These are phyloP conservation scores for Oscheius sp. DNA, from an alignment of 2,888 invertebrate genomes.

Conservation along the genomic window DNA sequence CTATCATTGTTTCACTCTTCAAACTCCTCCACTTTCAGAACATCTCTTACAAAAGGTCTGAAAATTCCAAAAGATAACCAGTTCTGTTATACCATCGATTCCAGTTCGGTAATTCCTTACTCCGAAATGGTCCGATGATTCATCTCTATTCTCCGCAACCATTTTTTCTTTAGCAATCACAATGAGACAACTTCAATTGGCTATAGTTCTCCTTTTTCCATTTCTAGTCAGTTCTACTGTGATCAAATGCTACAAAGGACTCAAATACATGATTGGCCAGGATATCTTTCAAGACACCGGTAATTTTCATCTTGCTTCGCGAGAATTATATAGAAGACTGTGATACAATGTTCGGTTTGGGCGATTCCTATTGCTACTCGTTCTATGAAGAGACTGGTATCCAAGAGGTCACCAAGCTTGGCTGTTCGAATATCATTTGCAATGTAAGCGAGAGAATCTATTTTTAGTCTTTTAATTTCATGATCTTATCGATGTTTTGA, in stretches of 20 bases:
- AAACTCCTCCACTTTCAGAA: too few relatives aligned
- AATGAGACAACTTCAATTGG: background rate
- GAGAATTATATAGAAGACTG: conserved; percentile 44
- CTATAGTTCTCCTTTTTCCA: background rate
- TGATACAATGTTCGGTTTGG: conserved; percentile 40
- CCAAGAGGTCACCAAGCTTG: conserved; percentile 54
- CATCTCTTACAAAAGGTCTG: too few relatives aligned
- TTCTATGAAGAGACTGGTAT: conserved; percentile 50
- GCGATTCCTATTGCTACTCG: conserved; percentile 55
- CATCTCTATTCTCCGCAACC: too few relatives aligned
- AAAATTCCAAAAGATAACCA: too few relatives aligned
- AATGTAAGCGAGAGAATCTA: too few relatives aligned
- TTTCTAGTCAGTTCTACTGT: background rate
- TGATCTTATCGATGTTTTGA: too few relatives aligned
- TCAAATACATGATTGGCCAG: conserved; percentile 49
- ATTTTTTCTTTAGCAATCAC: background rate
- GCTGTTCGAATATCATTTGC: conserved; percentile 54
- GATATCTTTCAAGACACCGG: conserved; percentile 47
- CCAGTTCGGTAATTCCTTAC: too few relatives aligned
- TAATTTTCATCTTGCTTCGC: too few relatives aligned
- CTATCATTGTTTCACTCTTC: background rate
- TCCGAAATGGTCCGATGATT: too few relatives aligned
- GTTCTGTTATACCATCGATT: too few relatives aligned
- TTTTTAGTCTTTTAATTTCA: too few relatives aligned
- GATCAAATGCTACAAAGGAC: conserved; percentile 47